Percentiles rank a stretch among this genome's conserved stretches.
These are phyloP conservation scores for Phenganax stokvisi DNA, from an alignment of 92 coral and sea anemone species.

Conservation along the genomic window DNA sequence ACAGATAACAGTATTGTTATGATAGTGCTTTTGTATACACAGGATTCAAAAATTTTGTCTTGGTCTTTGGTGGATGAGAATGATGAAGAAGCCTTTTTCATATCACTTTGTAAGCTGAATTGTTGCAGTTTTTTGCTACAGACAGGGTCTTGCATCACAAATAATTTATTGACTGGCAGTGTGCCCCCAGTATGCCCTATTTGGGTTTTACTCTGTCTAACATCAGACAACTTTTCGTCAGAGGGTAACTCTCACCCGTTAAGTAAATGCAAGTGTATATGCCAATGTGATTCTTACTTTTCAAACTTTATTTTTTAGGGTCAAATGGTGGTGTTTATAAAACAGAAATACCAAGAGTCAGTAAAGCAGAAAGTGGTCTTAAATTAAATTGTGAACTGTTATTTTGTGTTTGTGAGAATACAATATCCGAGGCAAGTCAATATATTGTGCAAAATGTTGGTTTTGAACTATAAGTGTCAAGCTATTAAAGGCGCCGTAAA, in stretches of 20 bases:
- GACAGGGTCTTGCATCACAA: neutral
- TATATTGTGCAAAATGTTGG: neutral
- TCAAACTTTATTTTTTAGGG: constrained; percentile 49
- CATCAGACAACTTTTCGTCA: no score
- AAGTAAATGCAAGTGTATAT: neutral
- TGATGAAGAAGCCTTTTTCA: neutral
- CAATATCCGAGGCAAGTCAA: neutral
- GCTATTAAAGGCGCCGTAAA: neutral
- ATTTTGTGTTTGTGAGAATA: neutral
- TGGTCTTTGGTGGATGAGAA: constrained; percentile 23
- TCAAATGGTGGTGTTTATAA: constrained; percentile 69
- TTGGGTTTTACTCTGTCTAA: no score
- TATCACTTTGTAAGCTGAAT: constrained; percentile 30
- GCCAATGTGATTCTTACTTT: neutral
- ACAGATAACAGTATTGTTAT: neutral
- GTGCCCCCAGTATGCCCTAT: no score
- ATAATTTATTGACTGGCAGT: neutral
- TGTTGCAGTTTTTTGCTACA: neutral
- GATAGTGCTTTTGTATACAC: neutral
- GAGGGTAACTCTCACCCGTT: no score
- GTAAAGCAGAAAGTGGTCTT: neutral
- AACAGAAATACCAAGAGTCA: constrained; percentile 44
- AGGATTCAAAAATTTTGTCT: constrained; percentile 21
- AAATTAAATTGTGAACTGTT: constrained; percentile 15
- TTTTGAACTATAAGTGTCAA: neutral